Evolutionary conservation across 1,140 invertebrate species (phyloP), one percentile per base, ranked within the genome.

Genomic region (Drosophila lowei): DNA sequence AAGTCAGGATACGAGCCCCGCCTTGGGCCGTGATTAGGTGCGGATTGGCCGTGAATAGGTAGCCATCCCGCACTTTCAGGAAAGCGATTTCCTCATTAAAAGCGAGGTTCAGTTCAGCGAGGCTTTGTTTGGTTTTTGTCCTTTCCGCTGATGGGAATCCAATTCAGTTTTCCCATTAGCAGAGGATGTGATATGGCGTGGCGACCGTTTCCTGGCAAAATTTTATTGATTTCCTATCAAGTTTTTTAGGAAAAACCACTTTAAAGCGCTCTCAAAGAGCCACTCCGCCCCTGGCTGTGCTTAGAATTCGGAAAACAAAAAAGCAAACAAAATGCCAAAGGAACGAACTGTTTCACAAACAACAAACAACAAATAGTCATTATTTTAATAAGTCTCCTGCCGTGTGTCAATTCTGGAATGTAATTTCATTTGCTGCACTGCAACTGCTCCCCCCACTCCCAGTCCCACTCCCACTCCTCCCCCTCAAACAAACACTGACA

Each of bases 11-110:
- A 55, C 43, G 18, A 44, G 62, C 44, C 11, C 61, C 44, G 38
- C 70, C 59, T 16, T 43, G 21, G 50, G 70, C 30, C 34, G 23
- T 72, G 70, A 72, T 72, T 72, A 72, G 49, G 34, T 34, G 42
- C 46, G 11, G 41, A 48, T 61, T 62, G 42, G 49, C 7, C 18
- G 38, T 23, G 8, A 49, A 48, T 34, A 16, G 50, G 50, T 53
- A 34, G 49, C 30, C 30, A 34, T 48, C 16, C 16, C 28, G 50
- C 41, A 23, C 56, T 28, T 28, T 28, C 13, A n/a, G n/a, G 13
- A 63, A 34, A n/a, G 11, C 44, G 64, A 23, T 68, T 68, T 68
- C 23, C 52, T 49, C 66, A 70, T 70, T 57, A 70, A 42, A 25
- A 13, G 30, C n/a, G 30, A n/a, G n/a, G n/a, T n/a, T 9, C 9